Base-by-base conservation (phyloP, 2,113 vertebrate species). In the Leucosticte australis region DNA sequence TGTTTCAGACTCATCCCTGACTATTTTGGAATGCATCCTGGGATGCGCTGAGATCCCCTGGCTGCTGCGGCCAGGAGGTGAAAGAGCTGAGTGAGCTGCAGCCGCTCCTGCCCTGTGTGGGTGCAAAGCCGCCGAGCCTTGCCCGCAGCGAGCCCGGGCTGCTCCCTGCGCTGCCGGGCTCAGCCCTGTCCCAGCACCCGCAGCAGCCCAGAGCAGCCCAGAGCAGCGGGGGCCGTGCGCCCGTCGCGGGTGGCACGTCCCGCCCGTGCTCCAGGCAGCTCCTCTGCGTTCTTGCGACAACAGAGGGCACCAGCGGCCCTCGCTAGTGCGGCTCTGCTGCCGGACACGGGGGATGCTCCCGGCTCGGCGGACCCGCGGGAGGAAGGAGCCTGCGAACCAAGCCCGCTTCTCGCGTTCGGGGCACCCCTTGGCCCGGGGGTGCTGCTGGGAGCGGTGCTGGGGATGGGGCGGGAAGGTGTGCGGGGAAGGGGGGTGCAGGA, bases 221-320 rank as follows among this genome's bases (percentile, higher is more conserved):
- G 9, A n/a, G 57, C 55, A 37, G 20, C 7, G 56, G 49, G 30
- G 50, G 57, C 52, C 35, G 47, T 2, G 59, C 44, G 3, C 23
- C 33, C 1, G 0, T 12, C 44, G 31, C 41, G 73, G 55, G 86
- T 78, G 88, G 21, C 89, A 2, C 0, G 18, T 82, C 55, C 87
- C 64, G 27, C 56, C 39, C 28, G 82, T 23, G 50, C 65, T 75
- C 21, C 64, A 70, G 27, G 88, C 56, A n/a, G 53, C 76, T 59
- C 73, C 50, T 14, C 1, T 81, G 75, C 26, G 55, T 31, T 35
- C 71, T 60, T 53, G 69, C 23, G 65, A 93, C 98, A 96, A 97
- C 94, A 98, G 98, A 94, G 97, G 97, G 98, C 97, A 95, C 97
- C 91, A 94, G 42, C 92, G 81, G 93, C 97, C 96, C 97, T 98